These are phyloP conservation scores for Ctena decussata DNA, from an alignment of 2,888 invertebrate genomes.

Conservation along the genomic window DNA sequence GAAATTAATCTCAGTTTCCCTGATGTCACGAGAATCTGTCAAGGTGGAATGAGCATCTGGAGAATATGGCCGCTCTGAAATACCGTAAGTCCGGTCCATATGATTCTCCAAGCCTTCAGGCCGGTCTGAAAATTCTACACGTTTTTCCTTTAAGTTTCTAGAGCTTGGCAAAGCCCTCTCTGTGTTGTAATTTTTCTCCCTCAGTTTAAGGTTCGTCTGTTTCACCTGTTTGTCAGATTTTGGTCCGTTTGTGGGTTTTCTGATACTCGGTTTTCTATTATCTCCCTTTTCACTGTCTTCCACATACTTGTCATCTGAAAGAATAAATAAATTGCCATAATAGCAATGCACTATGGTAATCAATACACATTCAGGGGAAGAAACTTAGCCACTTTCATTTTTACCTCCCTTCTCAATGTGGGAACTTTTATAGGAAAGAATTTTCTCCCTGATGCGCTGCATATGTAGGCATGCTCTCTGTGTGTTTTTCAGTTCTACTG, in stretches of 20 bases:
- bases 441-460: too few relatives aligned
- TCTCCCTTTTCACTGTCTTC: slow-evolving; percentile 41
- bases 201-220: slow-evolving; percentile 39
- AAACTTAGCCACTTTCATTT: too few relatives aligned
- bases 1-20: slow-evolving; percentile 81
- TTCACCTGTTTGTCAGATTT: slow-evolving; percentile 29
- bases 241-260: neutral
- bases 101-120: slow-evolving; percentile 38
- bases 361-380: too few relatives aligned
- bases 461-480: too few relatives aligned
- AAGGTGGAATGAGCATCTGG: slow-evolving; percentile 66
- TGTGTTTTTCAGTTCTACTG: too few relatives aligned
- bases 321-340: neutral
- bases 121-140: slow-evolving; percentile 58
- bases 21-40: slow-evolving; percentile 77
- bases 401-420: too few relatives aligned
- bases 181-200: slow-evolving; percentile 51
- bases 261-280: neutral
- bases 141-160: slow-evolving; percentile 30
- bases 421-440: too few relatives aligned
- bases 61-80: neutral
- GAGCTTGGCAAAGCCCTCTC: slow-evolving; percentile 7
- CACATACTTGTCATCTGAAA: slow-evolving; percentile 66
- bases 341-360: too few relatives aligned
- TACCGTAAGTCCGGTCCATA: slow-evolving; percentile 22